These are phyloP conservation scores for Machaerirhynchus nigripectus DNA, from an alignment of 2,113 vertebrate species.

Conservation along the genomic window DNA sequence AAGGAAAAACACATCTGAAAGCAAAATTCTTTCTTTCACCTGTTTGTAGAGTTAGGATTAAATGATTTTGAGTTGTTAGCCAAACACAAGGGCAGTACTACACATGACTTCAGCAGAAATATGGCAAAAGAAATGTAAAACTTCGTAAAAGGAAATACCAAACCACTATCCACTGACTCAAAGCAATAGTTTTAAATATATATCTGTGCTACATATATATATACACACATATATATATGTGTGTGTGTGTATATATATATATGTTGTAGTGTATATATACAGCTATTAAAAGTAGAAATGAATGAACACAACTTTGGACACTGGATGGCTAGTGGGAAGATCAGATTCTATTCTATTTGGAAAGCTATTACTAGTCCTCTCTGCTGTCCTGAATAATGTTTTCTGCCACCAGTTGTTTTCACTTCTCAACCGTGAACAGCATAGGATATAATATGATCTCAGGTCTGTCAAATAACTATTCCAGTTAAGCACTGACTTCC, in stretches of 20 bases:
- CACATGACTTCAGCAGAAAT: neutral
- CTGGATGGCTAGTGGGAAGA: neutral
- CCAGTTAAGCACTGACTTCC: neutral
- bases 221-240: rapidly evolving
- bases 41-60: neutral
- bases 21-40: neutral
- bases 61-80: neutral
- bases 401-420: neutral
- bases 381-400: neutral
- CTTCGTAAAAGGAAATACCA: neutral
- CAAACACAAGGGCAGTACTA: neutral
- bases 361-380: neutral
- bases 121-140: neutral
- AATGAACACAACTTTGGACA: neutral
- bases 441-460: neutral
- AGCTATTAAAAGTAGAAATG: slow-evolving; percentile 24
- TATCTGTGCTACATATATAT: neutral
- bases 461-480: neutral
- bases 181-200: neutral
- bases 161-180: neutral
- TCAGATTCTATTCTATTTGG: neutral
- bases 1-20: neutral
- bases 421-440: neutral
- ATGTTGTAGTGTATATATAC: neutral
- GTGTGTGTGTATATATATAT: too few relatives aligned